These are phyloP conservation scores for Erpobdella octoculata DNA, from an alignment of 2,888 invertebrate species.

Conservation along the genomic window DNA sequence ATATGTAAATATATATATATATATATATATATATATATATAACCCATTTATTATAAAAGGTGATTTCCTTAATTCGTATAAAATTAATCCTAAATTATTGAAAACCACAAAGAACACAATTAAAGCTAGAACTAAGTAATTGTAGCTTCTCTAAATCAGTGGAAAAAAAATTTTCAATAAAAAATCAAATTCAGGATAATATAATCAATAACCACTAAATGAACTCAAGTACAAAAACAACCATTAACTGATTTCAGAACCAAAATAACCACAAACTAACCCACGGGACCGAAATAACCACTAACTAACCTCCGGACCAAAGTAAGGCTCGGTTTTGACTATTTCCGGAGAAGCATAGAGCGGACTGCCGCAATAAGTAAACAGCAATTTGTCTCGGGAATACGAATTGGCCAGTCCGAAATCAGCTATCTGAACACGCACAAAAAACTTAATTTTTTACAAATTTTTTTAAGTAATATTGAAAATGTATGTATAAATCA, in stretches of 20 bases:
- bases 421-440: constrained; percentile 74
- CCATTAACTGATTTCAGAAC: not conserved
- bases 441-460: too few relatives aligned
- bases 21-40: not conserved
- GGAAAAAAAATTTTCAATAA: too few relatives aligned
- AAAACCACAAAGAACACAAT: not conserved
- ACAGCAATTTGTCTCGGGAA: constrained; percentile 74
- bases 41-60: not conserved
- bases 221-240: not conserved
- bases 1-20: not conserved
- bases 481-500: not conserved
- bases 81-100: not conserved
- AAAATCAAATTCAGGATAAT: not conserved
- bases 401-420: constrained; percentile 96
- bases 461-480: too few relatives aligned
- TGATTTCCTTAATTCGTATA: too few relatives aligned
- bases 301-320: constrained; percentile 76
- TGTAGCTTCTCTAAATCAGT: too few relatives aligned
- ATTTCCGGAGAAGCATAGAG: constrained; percentile 95
- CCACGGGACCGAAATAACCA: not conserved
- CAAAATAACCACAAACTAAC: not conserved
- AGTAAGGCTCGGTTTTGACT: constrained; percentile 89
- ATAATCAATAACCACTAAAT: not conserved
- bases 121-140: too few relatives aligned
- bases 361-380: constrained; percentile 91